Base-by-base conservation (phyloP, 2,113 vertebrate genomes). In the Opisthocomus hoazin region DNA sequence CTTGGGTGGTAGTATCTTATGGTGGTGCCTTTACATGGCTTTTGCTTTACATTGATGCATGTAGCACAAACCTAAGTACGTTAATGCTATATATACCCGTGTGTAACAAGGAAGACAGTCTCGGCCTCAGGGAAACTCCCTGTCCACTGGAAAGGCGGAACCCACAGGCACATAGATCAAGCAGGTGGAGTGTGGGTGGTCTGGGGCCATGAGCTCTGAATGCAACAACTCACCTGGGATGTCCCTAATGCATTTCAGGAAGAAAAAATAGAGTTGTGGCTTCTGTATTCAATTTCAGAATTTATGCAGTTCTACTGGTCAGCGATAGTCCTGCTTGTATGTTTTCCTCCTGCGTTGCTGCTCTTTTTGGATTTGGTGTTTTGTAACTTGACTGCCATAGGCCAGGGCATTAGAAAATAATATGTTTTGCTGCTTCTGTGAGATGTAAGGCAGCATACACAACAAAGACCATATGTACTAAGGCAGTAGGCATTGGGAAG, bases 391-490 rank as follows among this genome's bases (percentile, higher is more conserved):
- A 41, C 48, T 2, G 1, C 7, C 19, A 37, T 7, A 66, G 45
- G 46, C 6, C 26, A 53, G 9, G 2, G 34, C n/a, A 50, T 63
- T 43, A 50, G 50, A 50, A 74, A 39, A 58, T 20, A 45, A 29
- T 17, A 3, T 26, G 16, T 50, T 87, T 32, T 61, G 21, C 19
- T 51, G 45, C 39, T 83, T 69, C 41, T 69, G 22, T n/a, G 63
- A 51, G 36, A 29, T 32, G 41, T 34, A 65, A 65, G 46, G 27
- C 58, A 71, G 57, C 23, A 57, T 5, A 23, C 15, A n/a, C 19
- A 41, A 8, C 11, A 89, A 71, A 64, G 36, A 17, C 54, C 0
- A 0, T 8, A 36, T 8, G 11, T 9, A n/a, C 17, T 48, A 30
- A 53, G 34, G 39, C 27, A 36, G 21, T 23, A 87, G 41, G 17